Base-by-base conservation (phyloP, 1,140 invertebrate genomes). In the Drosophila pectinifera region DNA sequence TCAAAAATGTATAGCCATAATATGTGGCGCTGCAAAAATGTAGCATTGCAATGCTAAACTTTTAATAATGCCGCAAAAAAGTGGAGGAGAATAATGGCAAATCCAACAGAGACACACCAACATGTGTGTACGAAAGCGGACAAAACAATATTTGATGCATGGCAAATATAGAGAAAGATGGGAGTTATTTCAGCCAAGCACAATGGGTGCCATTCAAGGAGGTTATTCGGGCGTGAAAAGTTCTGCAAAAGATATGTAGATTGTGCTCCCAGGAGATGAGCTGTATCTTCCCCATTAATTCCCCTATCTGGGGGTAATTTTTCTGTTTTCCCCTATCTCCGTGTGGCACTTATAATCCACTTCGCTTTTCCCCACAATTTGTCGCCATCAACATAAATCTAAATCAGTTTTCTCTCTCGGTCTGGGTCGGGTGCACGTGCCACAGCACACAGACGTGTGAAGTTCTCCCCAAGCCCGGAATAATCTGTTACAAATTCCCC, bases 21-120 rank as follows among this genome's bases (percentile, higher is more conserved):
- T 67, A 61, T 58, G 38, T 49, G 54, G 43, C 28, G 16, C 20
- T n/a, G 43, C 11, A 34, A 57, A 48, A 70, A 48, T 24, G 64
- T 61, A 49, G 64, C 78, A 81, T 76, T 88, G 70, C 81, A 73
- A 53, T 10, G 49, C 18, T 22, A 53, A 80, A 88, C 63, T 88
- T 88, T 88, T 88, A 88, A 88, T 88, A 88, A 86, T 64, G 83
- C 75, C 79, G 57, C 75, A 77, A 67, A 67, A 77, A 48, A 46
- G 67, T 41, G 56, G 72, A 41, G 54, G 4, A 22, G 49, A 20
- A 53, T 53, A 70, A 80, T 51, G 67, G 70, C 42, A 67, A 61
- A 73, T 43, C 42, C 41, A 64, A 36, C 26, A 0, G 22, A 36
- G 22, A 43, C 43, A 67, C 58, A 36, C 49, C 20, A 43, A 20